These are phyloP conservation scores for Mimumesa dahlbomi DNA, from an alignment of 2,888 invertebrate genomes.

Conservation along the genomic window DNA sequence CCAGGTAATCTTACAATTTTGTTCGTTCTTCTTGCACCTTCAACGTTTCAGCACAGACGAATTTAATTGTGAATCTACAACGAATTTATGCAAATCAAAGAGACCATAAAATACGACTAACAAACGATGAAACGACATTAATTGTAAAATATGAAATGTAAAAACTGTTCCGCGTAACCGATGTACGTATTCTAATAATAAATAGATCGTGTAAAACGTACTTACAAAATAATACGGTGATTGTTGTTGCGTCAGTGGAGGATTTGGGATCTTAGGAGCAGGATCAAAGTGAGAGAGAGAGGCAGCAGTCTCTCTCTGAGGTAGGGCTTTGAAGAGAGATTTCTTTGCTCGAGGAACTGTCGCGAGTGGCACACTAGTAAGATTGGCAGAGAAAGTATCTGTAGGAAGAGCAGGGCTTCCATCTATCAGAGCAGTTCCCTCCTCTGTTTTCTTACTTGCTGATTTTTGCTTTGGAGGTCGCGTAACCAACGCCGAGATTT, in stretches of 20 bases:
- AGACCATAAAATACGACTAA: no score
- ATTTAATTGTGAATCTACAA: no score
- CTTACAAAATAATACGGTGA: constrained; percentile 75
- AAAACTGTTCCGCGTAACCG: no score
- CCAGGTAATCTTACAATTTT: no score
- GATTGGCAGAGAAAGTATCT: constrained; percentile 74
- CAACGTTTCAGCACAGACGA: no score
- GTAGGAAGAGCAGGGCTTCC: constrained; percentile 73
- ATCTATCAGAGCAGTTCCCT: constrained; percentile 73
- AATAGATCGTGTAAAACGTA: constrained; percentile 61
- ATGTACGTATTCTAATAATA: no score
- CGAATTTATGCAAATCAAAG: no score
- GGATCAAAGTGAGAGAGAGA: constrained; percentile 61
- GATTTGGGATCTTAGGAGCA: constrained; percentile 60
- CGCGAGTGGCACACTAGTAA: constrained; percentile 69
- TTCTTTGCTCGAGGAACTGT: constrained; percentile 72
- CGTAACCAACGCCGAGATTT: constrained; percentile 91
- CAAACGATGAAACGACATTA: no score
- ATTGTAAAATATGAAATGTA: no score
- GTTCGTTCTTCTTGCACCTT: no score
- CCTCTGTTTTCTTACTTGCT: constrained; percentile 78
- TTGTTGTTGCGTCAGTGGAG: constrained; percentile 65
- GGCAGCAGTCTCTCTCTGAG: constrained; percentile 68
- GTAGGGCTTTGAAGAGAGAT: constrained; percentile 71
- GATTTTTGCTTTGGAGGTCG: constrained; percentile 89